phyloP scores from a whole-genome alignment of 2,888 invertebrate species.

The Hyppa rectilinea region DNA sequence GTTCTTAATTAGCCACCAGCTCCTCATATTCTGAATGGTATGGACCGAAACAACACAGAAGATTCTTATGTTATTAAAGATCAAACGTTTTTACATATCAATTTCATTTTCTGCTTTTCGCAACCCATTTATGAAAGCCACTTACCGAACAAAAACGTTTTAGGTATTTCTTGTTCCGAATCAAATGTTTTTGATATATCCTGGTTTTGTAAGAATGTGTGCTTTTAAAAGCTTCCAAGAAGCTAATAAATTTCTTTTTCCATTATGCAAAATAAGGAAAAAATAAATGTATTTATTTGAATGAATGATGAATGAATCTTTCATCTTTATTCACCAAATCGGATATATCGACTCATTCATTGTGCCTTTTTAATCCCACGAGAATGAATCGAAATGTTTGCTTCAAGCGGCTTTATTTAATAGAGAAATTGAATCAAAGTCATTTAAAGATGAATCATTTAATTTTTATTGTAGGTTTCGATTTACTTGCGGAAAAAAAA shows the following conservation, averaged over 20 bases:
- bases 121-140: constrained; percentile 30
- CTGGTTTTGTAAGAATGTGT: constrained; percentile 6
- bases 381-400: constrained; percentile 15
- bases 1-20: too few species aligned
- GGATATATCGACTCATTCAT: constrained; percentile 36
- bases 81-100: constrained; percentile 1
- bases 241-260: too few species aligned
- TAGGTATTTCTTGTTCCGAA: constrained; percentile 10
- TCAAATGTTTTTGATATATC: constrained; percentile 26
- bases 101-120: constrained; percentile 21
- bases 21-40: background rate
- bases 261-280: constrained; percentile 19
- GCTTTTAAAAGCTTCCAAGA: constrained; percentile 39
- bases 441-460: background rate
- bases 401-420: constrained; percentile 5
- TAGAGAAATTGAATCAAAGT: constrained; percentile 1
- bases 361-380: constrained; percentile 44
- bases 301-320: constrained; percentile 25
- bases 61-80: background rate
- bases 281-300: constrained; percentile 23
- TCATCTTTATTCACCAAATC: constrained; percentile 41
- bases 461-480: background rate
- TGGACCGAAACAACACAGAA: background rate
- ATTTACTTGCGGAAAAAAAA: background rate
- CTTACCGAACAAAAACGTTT: constrained; percentile 37